Evolutionary conservation across 2,888 invertebrate genomes (phyloP).

Genomic region (Sepioteuthis lessoniana): DNA sequence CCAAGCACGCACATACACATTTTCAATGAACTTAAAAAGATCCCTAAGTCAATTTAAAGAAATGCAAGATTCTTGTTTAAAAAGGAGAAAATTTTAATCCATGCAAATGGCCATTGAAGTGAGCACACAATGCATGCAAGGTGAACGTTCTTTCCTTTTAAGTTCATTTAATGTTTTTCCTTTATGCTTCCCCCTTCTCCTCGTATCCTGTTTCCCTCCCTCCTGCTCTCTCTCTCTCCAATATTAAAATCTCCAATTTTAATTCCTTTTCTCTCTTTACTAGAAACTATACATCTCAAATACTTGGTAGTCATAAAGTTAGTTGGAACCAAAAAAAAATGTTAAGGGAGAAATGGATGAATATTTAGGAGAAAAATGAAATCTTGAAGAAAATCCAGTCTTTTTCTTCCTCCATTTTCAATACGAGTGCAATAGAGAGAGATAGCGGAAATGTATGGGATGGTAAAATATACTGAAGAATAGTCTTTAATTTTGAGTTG

Average conservation of each 20-base stretch:
- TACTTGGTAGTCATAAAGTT: background rate
- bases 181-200: background rate
- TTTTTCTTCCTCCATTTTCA: background rate
- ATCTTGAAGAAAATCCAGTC: background rate
- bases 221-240: background rate
- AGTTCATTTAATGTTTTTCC: background rate
- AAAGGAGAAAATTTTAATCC: background rate
- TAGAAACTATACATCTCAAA: background rate
- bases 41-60: background rate
- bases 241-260: background rate
- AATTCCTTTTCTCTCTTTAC: constrained; percentile 5
- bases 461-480: background rate
- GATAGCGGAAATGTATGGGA: background rate
- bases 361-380: background rate
- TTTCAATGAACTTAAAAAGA: background rate
- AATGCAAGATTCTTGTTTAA: background rate
- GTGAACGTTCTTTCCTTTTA: no score
- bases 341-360: background rate
- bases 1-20: background rate
- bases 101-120: background rate
- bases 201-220: background rate
- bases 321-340: background rate
- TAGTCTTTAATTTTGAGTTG: background rate
- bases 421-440: background rate
- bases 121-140: background rate